Percentiles rank a stretch among this genome's conserved stretches.
These are phyloP conservation scores for Desoria tigrina DNA, from an alignment of 2,888 invertebrate genomes.

Conservation along the genomic window DNA sequence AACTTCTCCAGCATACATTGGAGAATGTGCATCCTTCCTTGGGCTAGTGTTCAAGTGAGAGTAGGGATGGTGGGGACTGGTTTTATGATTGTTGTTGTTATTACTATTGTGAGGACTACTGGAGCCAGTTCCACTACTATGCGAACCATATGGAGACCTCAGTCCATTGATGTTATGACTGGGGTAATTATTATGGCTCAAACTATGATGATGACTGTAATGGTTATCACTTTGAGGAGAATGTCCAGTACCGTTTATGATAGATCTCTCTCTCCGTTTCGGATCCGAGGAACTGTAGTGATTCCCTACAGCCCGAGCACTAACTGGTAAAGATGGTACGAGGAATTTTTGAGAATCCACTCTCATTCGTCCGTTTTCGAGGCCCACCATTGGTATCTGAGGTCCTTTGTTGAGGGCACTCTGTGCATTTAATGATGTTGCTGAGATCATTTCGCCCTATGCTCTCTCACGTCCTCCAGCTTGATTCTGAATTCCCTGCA, in stretches of 20 bases:
- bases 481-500: too few relatives aligned
- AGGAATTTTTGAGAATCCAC: slow-evolving; percentile 53
- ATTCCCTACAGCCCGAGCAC: slow-evolving; percentile 40
- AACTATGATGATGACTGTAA: slow-evolving; percentile 12
- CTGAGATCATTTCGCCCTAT: slow-evolving; percentile 50
- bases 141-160: slow-evolving; percentile 3
- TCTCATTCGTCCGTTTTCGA: slow-evolving; percentile 46
- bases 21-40: slow-evolving; percentile 49
- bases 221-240: slow-evolving; percentile 26
- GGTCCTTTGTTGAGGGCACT: slow-evolving; percentile 31
- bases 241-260: slow-evolving; percentile 46
- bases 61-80: slow-evolving; percentile 28
- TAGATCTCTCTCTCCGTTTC: slow-evolving; percentile 45
- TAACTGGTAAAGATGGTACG: slow-evolving; percentile 52
- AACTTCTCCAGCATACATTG: slow-evolving; percentile 50
- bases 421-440: slow-evolving; percentile 47
- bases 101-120: background rate
- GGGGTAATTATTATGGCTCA: slow-evolving; percentile 20
- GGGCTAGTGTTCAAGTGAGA: slow-evolving; percentile 44
- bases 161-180: slow-evolving; percentile 8
- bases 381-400: slow-evolving; percentile 33
- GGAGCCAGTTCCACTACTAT: slow-evolving; percentile 19
- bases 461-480: background rate
- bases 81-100: slow-evolving; percentile 1
- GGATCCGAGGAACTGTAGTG: slow-evolving; percentile 14